These are phyloP conservation scores for Dipus sagitta DNA, from an alignment of 2,797 vertebrate species.

Conservation along the genomic window DNA sequence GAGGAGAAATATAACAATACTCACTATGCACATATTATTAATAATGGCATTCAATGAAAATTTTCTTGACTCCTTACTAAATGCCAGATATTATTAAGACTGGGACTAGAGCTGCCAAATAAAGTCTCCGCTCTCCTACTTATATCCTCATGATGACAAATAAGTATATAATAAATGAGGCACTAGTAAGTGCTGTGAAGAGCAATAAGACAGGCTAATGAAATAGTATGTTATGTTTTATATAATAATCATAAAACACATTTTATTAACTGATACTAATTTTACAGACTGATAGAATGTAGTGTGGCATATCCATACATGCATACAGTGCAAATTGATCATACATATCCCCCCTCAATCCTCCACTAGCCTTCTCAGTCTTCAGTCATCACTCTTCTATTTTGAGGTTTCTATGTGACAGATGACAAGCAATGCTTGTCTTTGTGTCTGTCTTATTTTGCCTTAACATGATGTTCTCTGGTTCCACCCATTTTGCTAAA, in stretches of 20 bases:
- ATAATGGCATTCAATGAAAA: not conserved
- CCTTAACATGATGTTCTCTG: not conserved
- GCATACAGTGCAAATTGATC: not conserved
- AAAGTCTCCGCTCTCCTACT: not conserved
- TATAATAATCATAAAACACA: not conserved
- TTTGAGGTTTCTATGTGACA: not conserved
- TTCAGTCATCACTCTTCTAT: not conserved
- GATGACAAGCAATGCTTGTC: not conserved
- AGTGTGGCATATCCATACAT: not conserved
- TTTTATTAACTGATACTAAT: not conserved
- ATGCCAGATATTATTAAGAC: not conserved
- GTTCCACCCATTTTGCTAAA: not conserved
- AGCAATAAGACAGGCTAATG: not conserved
- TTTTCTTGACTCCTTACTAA: not conserved
- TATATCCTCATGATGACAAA: not conserved
- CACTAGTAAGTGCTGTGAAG: not conserved
- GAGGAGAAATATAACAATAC: not conserved
- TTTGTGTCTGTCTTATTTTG: constrained; percentile 13
- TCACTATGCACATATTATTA: not conserved
- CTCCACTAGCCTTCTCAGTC: not conserved
- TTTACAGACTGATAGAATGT: not conserved
- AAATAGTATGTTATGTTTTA: not conserved
- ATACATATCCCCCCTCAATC: not conserved
- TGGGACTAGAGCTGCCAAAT: not conserved
- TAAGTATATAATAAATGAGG: not conserved